phyloP scores from a whole-genome alignment of 2,113 vertebrate species.

The Pao palembangensis region DNA sequence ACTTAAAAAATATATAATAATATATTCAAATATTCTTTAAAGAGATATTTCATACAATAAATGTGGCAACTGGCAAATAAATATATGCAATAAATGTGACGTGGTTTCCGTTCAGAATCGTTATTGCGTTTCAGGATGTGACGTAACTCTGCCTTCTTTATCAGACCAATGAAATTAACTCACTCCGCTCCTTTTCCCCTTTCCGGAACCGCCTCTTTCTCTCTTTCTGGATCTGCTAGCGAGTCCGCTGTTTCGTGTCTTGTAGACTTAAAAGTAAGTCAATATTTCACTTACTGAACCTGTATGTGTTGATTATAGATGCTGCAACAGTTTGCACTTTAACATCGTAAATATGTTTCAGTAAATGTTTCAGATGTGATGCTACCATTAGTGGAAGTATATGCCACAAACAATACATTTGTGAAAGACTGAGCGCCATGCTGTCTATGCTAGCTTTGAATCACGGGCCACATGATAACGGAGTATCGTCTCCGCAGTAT shows the following conservation, averaged over 20 bases:
- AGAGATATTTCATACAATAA: too few relatives aligned
- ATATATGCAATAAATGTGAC: not conserved
- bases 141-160: not conserved
- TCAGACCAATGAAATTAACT: constrained; percentile 42
- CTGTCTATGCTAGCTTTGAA: not conserved
- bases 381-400: too few relatives aligned
- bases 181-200: not conserved
- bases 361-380: too few relatives aligned
- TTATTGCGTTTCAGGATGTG: not conserved
- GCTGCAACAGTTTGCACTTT: not conserved
- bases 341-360: too few relatives aligned
- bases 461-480: not conserved
- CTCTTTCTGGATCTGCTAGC: constrained; percentile 66
- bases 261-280: constrained; percentile 83
- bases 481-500: not conserved
- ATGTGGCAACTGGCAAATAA: too few relatives aligned
- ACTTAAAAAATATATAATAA: too few relatives aligned
- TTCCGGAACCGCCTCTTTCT: constrained; percentile 9
- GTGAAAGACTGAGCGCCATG: constrained; percentile 30
- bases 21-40: too few relatives aligned
- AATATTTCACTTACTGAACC: rapidly evolving
- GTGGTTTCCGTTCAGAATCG: not conserved
- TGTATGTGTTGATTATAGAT: rapidly evolving
- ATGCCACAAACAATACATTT: not conserved
- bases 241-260: constrained; percentile 85